Base-by-base conservation (phyloP, 1,140 invertebrate species). In the Penaeus vannamei region DNA sequence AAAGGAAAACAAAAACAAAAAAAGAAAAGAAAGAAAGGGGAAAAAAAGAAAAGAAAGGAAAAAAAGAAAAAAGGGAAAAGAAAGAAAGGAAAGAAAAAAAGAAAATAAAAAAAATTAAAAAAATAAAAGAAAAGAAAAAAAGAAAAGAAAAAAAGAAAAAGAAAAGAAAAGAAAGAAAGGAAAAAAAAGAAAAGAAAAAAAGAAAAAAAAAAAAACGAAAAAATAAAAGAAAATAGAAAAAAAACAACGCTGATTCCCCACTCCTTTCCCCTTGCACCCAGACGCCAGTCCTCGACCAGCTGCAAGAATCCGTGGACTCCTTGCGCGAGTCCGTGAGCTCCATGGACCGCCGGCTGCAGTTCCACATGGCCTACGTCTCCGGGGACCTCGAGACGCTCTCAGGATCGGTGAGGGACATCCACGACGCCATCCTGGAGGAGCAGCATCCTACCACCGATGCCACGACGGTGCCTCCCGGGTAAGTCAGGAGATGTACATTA, bases 261-360 rank as follows among this genome's bases (percentile, higher is more conserved):
- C 46, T 26, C 19, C 14, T 36, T n/a, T 20, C 36, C 32, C 32
- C 12, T 4, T 23, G 4, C 61, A 26, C 5, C 5, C 83, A 89
- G 87, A 81, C 23, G 4, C 82, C 82, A 12, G 86, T 66, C 14
- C n/a, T 89, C 8, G 79, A 62, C 23, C 72, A 88, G 76, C 79
- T 90, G 29, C 83, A 90, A 61, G 81, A 91, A 42, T 85, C 82
- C 17, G 80, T 91, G 29, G 89, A 91, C n/a, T 62, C 59, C n/a
- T 83, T 91, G 61, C 77, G 89, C 8, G 91, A 90, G 23, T 87
- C 85, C 20, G 86, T 91, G 42, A 84, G 95, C 32, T 96, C 95
- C 86, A 95, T 97, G 89, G 97, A 97, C 92, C 94, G 96, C 72
- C 97, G 97, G 92, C 92, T 97, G 77, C 96, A 97, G 91, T 97